phyloP scores from a whole-genome alignment of 1,140 invertebrate genomes.

The Dendroctonus valens region DNA sequence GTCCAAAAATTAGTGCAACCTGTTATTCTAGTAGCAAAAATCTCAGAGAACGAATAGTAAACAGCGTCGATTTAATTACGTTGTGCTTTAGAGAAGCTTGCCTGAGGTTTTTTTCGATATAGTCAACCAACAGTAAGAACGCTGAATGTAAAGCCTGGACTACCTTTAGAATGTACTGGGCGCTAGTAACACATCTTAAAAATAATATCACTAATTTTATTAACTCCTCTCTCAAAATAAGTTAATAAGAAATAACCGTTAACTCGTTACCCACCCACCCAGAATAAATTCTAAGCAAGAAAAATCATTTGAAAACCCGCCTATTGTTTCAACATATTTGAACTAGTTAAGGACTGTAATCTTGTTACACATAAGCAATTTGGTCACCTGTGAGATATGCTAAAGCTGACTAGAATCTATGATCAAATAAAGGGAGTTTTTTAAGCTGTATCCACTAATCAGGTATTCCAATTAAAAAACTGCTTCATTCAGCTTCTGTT shows the following conservation, averaged over 20 bases:
- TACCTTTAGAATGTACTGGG: conserved; percentile 12
- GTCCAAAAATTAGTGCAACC: conserved; percentile 16
- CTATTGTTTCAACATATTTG: background rate
- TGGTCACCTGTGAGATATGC: background rate
- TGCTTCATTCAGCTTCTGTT: background rate
- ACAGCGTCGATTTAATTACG: too few species aligned
- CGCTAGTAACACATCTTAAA: conserved; percentile 29
- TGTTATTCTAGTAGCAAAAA: too few species aligned
- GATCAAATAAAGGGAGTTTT: background rate
- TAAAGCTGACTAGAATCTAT: conserved; percentile 25
- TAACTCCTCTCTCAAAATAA: conserved; percentile 26
- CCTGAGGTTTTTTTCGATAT: too few species aligned
- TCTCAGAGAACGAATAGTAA: too few species aligned
- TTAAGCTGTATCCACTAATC: too few species aligned
- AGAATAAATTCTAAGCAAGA: conserved; percentile 13
- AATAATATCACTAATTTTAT: conserved; percentile 34
- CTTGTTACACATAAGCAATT: background rate
- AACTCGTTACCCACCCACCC: conserved; percentile 27
- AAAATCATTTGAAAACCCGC: background rate
- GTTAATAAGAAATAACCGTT: conserved; percentile 27
- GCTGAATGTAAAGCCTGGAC: conserved; percentile 17
- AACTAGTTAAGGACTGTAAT: background rate
- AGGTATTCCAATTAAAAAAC: too few species aligned
- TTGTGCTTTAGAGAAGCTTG: too few species aligned
- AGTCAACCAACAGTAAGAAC: conserved; percentile 17